phyloP scores from a whole-genome alignment of 2,113 vertebrate genomes.

The Ammodytes marinus region DNA sequence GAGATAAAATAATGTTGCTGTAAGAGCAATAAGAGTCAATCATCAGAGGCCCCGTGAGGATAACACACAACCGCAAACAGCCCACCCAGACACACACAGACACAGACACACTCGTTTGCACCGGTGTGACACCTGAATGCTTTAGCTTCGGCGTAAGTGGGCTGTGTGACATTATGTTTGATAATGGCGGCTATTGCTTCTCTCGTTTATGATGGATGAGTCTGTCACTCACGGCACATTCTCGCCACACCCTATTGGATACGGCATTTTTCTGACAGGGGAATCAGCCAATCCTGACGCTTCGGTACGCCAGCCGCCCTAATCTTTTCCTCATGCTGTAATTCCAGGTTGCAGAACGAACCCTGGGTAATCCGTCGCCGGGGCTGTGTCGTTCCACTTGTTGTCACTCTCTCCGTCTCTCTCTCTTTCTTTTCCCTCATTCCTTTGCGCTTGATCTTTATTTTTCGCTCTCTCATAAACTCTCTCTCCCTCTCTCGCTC shows the following conservation, averaged over 20 bases:
- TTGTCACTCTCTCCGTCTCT: constrained; percentile 31
- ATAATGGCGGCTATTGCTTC: constrained; percentile 64
- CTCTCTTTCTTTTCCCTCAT: constrained; percentile 25
- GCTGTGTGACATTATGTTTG: constrained; percentile 68
- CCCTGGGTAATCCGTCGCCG: constrained; percentile 66
- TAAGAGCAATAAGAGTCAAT: constrained; percentile 34
- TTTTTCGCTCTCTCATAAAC: constrained; percentile 35
- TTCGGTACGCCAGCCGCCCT: constrained; percentile 64
- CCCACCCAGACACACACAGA: not conserved
- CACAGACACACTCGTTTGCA: constrained; percentile 54
- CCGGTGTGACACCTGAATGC: constrained; percentile 62
- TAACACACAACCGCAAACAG: constrained; percentile 15
- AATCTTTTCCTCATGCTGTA: constrained; percentile 68
- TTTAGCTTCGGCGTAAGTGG: constrained; percentile 60
- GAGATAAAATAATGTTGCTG: constrained; percentile 18
- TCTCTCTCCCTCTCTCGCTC: not conserved
- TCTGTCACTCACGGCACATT: constrained; percentile 59
- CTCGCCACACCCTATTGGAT: constrained; percentile 69
- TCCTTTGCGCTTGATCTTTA: constrained; percentile 30
- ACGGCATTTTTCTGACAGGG: constrained; percentile 68
- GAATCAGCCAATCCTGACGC: constrained; percentile 72
- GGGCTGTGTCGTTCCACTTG: constrained; percentile 36
- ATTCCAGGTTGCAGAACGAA: constrained; percentile 69
- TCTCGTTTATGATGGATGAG: constrained; percentile 70
- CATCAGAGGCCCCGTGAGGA: constrained; percentile 7